phyloP scores from a whole-genome alignment of 1,140 invertebrate genomes.

The Nebria ingens region DNA sequence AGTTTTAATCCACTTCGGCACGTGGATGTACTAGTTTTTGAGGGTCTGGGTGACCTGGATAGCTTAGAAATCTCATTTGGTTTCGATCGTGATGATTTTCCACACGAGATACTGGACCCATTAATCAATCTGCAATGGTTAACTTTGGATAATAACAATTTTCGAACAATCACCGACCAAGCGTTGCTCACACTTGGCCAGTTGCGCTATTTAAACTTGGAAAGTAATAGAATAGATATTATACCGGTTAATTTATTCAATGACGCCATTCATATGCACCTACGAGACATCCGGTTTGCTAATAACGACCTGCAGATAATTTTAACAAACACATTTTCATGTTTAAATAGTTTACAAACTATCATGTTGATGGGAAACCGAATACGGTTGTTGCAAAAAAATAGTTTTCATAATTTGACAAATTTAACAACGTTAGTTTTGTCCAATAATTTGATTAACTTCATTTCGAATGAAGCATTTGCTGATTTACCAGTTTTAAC shows the following conservation, averaged over 20 bases:
- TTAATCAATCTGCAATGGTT: conserved; percentile 69
- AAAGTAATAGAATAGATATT: conserved; percentile 64
- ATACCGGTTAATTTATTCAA: conserved; percentile 55
- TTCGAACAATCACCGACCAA: conserved; percentile 53
- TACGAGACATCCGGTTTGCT: conserved; percentile 65
- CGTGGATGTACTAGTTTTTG: conserved; percentile 64
- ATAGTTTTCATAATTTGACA: conserved; percentile 54
- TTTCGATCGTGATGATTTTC: conserved; percentile 65
- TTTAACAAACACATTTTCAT: conserved; percentile 50
- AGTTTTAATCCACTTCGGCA: conserved; percentile 79
- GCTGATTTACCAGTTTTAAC: conserved; percentile 54
- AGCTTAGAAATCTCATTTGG: conserved; percentile 79
- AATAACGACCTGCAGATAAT: conserved; percentile 58
- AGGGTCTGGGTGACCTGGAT: conserved; percentile 60
- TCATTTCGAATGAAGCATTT: conserved; percentile 52
- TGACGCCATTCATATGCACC: conserved; percentile 54
- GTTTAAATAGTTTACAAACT: conserved; percentile 52
- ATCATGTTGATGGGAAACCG: conserved; percentile 62
- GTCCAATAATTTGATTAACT: conserved; percentile 51
- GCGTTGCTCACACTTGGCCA: conserved; percentile 51
- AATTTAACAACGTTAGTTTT: conserved; percentile 59
- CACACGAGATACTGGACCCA: conserved; percentile 56
- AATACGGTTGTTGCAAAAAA: conserved; percentile 44
- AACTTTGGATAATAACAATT: conserved; percentile 79
- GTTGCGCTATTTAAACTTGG: conserved; percentile 74